Evolutionary conservation across 2,888 invertebrate genomes (phyloP).

Genomic region (Acanthosepion lycidas): DNA sequence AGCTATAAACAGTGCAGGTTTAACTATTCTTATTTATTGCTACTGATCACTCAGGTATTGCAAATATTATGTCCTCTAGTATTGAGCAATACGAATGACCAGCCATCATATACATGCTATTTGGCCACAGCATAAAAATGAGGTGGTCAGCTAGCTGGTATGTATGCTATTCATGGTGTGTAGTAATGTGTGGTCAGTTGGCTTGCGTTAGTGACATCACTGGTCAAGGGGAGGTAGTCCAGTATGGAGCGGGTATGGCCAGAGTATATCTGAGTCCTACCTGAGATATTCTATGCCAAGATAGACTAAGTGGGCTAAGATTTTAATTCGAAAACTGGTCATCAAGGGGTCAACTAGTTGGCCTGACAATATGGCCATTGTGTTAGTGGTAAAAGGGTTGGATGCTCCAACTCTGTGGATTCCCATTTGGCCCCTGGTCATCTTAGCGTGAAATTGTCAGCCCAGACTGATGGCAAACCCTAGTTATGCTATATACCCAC

Average conservation of each 20-base stretch:
- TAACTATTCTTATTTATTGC: not conserved
- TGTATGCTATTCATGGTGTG: slow-evolving; percentile 44
- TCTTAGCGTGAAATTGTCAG: slow-evolving; percentile 46
- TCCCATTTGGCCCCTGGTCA: slow-evolving; percentile 45
- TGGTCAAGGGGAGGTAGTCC: slow-evolving; percentile 24
- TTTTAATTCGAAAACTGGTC: slow-evolving; percentile 46
- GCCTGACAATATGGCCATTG: slow-evolving; percentile 41
- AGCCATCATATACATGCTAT: not conserved
- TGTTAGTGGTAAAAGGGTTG: slow-evolving; percentile 37
- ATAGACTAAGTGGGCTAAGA: slow-evolving; percentile 36
- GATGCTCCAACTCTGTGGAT: slow-evolving; percentile 40
- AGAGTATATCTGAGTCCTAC: slow-evolving; percentile 14
- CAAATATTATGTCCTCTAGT: not conserved
- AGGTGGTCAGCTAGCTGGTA: slow-evolving; percentile 45
- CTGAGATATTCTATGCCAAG: slow-evolving; percentile 12
- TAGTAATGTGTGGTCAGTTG: slow-evolving; percentile 38
- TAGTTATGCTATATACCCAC: slow-evolving; percentile 34
- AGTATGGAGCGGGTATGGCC: not conserved
- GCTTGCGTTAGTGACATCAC: slow-evolving; percentile 44
- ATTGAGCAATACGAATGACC: not conserved
- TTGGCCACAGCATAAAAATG: slow-evolving; percentile 38
- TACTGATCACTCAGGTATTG: slow-evolving; percentile 1
- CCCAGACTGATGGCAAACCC: slow-evolving; percentile 44
- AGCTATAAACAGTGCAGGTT: too few relatives aligned
- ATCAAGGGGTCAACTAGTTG: slow-evolving; percentile 44